phyloP scores from a whole-genome alignment of 2,113 vertebrate species.

The Podilymbus podiceps region DNA sequence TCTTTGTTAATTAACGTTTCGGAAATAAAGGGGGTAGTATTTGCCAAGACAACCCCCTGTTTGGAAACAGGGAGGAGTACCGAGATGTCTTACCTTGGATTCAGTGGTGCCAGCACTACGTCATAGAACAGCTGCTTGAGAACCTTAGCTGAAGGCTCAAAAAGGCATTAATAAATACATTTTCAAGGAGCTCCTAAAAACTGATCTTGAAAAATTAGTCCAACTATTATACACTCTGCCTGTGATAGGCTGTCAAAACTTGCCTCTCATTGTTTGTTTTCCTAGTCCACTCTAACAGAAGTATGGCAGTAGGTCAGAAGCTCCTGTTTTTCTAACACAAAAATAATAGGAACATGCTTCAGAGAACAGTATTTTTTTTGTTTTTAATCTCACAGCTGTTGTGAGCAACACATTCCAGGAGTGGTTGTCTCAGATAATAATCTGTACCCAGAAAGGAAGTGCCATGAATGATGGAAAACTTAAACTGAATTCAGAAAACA shows the following conservation, averaged over 20 bases:
- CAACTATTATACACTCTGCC: background rate
- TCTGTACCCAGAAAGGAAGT: slow-evolving; percentile 22
- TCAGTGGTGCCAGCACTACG: background rate
- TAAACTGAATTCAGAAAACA: background rate
- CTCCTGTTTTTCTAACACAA: background rate
- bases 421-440: background rate
- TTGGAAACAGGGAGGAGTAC: background rate
- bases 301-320: background rate
- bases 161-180: background rate
- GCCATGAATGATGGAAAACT: background rate
- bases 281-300: background rate
- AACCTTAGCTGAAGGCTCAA: background rate
- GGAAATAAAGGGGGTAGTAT: background rate
- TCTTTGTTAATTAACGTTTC: background rate
- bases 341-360: background rate
- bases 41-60: background rate
- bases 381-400: background rate
- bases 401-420: slow-evolving; percentile 30
- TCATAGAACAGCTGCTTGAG: background rate
- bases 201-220: background rate
- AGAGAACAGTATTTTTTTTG: background rate
- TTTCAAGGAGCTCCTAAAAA: background rate
- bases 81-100: background rate
- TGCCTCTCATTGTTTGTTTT: background rate
- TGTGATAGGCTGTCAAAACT: background rate